Evolutionary conservation across 2,888 invertebrate genomes (phyloP).

Genomic region (Ormyrus labotus): DNA sequence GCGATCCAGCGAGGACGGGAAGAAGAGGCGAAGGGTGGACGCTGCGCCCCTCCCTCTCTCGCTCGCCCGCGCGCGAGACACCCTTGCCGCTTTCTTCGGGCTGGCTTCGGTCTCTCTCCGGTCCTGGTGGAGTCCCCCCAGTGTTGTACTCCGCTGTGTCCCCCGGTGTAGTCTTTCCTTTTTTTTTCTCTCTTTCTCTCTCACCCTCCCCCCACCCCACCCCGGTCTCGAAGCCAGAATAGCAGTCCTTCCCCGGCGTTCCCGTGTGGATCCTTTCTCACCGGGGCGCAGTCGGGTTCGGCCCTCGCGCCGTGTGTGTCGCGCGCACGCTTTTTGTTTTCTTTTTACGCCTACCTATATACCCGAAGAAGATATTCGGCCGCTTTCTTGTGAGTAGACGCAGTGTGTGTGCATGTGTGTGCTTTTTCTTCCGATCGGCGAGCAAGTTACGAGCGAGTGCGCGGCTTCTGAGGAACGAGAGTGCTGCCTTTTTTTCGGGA

Average conservation of each 20-base stretch:
- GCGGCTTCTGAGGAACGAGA: background rate
- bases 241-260: too few relatives aligned
- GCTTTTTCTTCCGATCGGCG: background rate
- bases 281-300: slow-evolving; percentile 28
- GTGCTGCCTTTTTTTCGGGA: too few relatives aligned
- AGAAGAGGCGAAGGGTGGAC: too few relatives aligned
- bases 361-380: too few relatives aligned
- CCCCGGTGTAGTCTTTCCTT: background rate
- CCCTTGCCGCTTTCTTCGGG: background rate
- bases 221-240: background rate
- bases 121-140: too few relatives aligned
- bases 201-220: background rate
- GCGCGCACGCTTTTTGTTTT: background rate
- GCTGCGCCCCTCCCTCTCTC: background rate
- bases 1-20: too few relatives aligned
- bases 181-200: background rate
- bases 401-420: too few relatives aligned
- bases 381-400: too few relatives aligned
- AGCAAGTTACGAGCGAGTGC: slow-evolving; percentile 16
- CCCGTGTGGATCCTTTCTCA: too few relatives aligned
- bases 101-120: background rate
- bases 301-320: slow-evolving; percentile 7
- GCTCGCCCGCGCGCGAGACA: background rate
- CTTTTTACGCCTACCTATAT: too few relatives aligned
- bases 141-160: too few relatives aligned